Conservation (phyloP, 2,888 invertebrate species). For the Scaeva pyrastri region DNA sequence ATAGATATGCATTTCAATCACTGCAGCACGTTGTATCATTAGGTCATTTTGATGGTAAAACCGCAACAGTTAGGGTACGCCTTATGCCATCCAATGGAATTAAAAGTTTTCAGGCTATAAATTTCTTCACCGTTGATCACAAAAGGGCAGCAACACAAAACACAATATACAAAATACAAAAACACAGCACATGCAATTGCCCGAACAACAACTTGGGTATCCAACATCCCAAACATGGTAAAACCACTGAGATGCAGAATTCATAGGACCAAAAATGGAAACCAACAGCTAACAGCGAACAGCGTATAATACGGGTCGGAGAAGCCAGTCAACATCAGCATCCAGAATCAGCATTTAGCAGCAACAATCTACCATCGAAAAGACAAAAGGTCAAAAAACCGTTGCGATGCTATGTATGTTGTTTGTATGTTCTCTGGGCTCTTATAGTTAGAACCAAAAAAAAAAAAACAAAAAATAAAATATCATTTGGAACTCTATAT, state of each 20-base stretch:
- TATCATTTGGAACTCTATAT: constrained; percentile 31
- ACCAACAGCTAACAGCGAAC: background rate
- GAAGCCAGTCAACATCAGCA: constrained; percentile 6
- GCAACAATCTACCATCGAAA: constrained; percentile 23
- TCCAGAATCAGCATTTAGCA: background rate
- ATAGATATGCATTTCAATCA: constrained; percentile 33
- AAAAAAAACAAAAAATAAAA: constrained; percentile 21
- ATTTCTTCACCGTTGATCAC: constrained; percentile 67
- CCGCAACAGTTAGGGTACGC: constrained; percentile 57
- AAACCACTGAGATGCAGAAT: constrained; percentile 15
- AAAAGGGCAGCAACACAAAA: constrained; percentile 55
- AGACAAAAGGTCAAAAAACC: constrained; percentile 71
- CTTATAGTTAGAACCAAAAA: constrained; percentile 46
- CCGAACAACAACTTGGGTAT: background rate
- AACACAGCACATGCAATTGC: too few species aligned
- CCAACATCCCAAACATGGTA: constrained; percentile 17
- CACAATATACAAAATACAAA: constrained; percentile 6
- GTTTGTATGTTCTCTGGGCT: background rate
- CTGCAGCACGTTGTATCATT: constrained; percentile 55
- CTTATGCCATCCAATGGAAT: constrained; percentile 46
- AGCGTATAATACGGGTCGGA: background rate
- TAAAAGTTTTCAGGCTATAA: constrained; percentile 63
- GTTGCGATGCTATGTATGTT: constrained; percentile 40
- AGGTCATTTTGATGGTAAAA: constrained; percentile 52
- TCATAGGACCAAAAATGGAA: background rate